Conservation (phyloP, 2,888 invertebrate genomes). For the Meteorus colon region DNA sequence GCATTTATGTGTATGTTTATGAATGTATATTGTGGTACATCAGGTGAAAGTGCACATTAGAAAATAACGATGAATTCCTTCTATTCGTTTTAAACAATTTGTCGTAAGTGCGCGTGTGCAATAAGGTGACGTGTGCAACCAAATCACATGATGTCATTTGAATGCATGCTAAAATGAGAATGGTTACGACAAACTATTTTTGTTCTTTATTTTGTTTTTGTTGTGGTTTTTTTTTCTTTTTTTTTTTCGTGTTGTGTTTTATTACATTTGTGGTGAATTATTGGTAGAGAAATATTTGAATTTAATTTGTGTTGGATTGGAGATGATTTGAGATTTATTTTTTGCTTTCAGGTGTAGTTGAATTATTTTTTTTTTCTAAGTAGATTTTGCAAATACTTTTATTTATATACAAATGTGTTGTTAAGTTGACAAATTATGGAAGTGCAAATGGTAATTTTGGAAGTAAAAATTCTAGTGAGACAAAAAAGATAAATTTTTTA, state of each 20-base stretch:
- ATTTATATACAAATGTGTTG: too few species aligned
- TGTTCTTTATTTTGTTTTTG: background rate
- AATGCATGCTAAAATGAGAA: too few species aligned
- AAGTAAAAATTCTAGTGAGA: too few species aligned
- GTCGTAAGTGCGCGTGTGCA: constrained; percentile 47
- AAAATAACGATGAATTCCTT: constrained; percentile 53
- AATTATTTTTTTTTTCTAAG: too few species aligned
- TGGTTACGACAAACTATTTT: constrained; percentile 11
- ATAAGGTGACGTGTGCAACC: background rate
- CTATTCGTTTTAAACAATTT: constrained; percentile 51
- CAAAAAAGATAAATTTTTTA: too few species aligned
- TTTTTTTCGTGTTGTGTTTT: background rate
- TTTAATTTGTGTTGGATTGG: too few species aligned
- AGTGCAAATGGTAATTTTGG: too few species aligned
- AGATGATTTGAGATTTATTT: too few species aligned
- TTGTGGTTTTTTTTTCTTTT: background rate
- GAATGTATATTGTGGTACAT: constrained; percentile 11
- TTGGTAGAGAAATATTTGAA: background rate
- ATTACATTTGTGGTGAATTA: too few species aligned
- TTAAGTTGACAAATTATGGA: too few species aligned
- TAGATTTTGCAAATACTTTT: too few species aligned
- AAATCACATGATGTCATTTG: constrained; percentile 1
- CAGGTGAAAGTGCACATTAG: constrained; percentile 55
- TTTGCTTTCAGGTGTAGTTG: too few species aligned
- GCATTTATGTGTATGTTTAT: background rate